Conservation (phyloP, 2,797 vertebrate genomes). For the Tapirus indicus region DNA sequence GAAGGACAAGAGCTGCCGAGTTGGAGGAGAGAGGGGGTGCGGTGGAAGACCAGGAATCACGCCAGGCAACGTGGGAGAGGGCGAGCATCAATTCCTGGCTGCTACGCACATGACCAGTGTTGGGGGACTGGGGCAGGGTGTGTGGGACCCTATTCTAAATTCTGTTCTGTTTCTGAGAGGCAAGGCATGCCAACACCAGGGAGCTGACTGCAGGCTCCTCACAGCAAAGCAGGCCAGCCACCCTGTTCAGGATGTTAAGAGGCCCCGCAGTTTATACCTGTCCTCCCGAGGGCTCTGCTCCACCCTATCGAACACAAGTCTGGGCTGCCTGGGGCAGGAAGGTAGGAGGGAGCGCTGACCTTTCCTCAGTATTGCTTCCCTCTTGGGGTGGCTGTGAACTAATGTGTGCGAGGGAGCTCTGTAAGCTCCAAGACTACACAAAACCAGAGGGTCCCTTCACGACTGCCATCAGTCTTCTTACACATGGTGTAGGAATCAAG, state of each 20-base stretch:
- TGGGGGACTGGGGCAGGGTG: accelerated
- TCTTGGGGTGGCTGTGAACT: background rate
- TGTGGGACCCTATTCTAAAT: background rate
- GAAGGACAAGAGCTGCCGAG: background rate
- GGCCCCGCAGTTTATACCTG: background rate
- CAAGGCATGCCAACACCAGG: background rate
- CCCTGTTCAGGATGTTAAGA: background rate
- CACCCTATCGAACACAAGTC: accelerated
- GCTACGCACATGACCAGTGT: background rate
- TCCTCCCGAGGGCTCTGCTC: background rate
- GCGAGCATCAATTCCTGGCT: background rate
- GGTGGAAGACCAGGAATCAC: background rate
- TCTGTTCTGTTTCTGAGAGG: background rate
- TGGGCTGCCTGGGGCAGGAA: background rate
- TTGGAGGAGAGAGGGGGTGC: too few species aligned
- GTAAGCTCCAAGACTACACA: background rate
- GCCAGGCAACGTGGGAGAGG: accelerated
- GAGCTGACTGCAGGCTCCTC: background rate
- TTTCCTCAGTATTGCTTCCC: background rate
- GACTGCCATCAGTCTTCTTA: background rate
- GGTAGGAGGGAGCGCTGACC: background rate
- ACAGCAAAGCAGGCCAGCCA: background rate
- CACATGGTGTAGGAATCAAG: background rate
- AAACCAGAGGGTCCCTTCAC: background rate
- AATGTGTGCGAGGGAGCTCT: background rate